Evolutionary conservation across 2,888 invertebrate species (phyloP).

Genomic region (Allygus modestus): DNA sequence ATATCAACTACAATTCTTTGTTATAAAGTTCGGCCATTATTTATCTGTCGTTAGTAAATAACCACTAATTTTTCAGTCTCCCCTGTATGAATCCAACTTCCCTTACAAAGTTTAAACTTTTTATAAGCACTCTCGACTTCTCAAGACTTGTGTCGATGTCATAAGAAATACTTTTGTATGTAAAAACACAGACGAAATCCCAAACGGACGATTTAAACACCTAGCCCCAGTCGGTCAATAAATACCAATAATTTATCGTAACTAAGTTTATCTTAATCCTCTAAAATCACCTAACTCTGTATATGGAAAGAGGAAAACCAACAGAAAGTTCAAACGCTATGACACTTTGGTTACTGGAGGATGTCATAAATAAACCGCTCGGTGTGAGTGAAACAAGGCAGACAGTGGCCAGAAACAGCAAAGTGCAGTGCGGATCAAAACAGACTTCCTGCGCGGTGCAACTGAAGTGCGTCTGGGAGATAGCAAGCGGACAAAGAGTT

Average conservation of each 20-base stretch:
- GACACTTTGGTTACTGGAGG: background rate
- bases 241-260: background rate
- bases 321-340: constrained; percentile 20
- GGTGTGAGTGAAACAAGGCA: background rate
- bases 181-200: too few relatives aligned
- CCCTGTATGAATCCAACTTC: too few relatives aligned
- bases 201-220: too few relatives aligned
- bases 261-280: background rate
- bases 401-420: constrained; percentile 1
- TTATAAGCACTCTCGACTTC: too few relatives aligned
- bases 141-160: too few relatives aligned
- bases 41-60: too few relatives aligned
- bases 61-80: too few relatives aligned
- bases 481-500: too few relatives aligned
- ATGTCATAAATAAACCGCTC: background rate
- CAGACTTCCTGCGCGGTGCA: constrained; percentile 23
- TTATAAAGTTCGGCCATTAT: too few relatives aligned
- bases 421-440: constrained; percentile 13
- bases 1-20: too few relatives aligned
- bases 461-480: background rate
- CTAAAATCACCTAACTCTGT: background rate
- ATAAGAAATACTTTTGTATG: too few relatives aligned
- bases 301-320: background rate
- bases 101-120: too few relatives aligned
- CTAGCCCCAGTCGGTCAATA: background rate